Evolutionary conservation across 1,140 invertebrate genomes (phyloP), one percentile per base, ranked within the genome.

Genomic region (Helicoverpa zea): DNA sequence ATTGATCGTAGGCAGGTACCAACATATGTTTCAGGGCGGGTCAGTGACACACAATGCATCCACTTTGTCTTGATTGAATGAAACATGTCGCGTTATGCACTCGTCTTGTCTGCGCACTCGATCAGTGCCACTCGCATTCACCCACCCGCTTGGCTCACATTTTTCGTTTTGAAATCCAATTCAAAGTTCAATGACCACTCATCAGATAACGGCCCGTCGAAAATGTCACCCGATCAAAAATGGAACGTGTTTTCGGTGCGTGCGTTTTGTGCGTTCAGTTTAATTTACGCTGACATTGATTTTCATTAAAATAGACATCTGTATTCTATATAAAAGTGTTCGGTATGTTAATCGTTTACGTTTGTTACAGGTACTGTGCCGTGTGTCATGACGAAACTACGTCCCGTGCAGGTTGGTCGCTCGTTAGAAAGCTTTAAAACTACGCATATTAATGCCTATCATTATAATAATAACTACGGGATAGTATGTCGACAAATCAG

Each of bases 1-100:
- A 79, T 79, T 70, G 76, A 79, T 79, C 35, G 64, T 70, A 49
- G 18, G 63, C 63, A 79, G 76, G 76, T 79, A 79, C 29, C 63
- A 9, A 68, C 63, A 70, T 59, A 51, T 79, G 76, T 79, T 83
- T 70, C 73, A 79, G 74, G 23, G 43, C 7, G 83, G 81, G 90
- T 88, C 88, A 86, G 18, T 86, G 87, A 84, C 86, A 81, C 78
- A 83, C 78, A 83, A 83, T 82, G 81, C 85, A 89, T 90, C 87
- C 90, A 86, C 81, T 84, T 84, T 81, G 82, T 84, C 83, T 90
- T 89, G 87, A 92, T 91, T 90, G 86, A 90, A 88, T 86, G 84
- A 87, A 86, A 88, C 83, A 89, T 81, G 83, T 80, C 78, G 23
- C 79, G 43, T 51, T 10, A 61, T 63, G 75, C 49, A 49, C 72